Base-by-base conservation (phyloP, 1,140 invertebrate genomes). In the Brachionus plicatilis region DNA sequence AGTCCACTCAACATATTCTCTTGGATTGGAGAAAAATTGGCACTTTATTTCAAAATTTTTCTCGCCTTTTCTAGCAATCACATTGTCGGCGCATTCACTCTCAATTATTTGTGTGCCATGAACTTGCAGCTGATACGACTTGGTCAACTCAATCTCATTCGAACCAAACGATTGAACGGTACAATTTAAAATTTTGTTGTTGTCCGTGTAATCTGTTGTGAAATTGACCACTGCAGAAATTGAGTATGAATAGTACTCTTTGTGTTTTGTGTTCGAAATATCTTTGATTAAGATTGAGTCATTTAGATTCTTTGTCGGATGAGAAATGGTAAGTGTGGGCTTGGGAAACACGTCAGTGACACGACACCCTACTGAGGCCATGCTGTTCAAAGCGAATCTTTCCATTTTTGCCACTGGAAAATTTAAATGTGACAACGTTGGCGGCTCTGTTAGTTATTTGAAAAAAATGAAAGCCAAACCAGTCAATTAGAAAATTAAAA, bases 11-110 rank as follows among this genome's bases (percentile, higher is more conserved):
- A 72, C 17, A 17, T 43, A 20, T 41, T 41, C 37, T 72, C 37
- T 80, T 17, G 79, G 79, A 68, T 82, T 82, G 3, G 65, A 82
- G 65, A 82, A 82, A 68, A 82, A 82, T 47, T 20, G 5, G 20
- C 79, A 82, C 3, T 6, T 47, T 20, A 82, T 65, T 47, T 82
- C 29, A 68, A 65, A 60, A 68, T 82, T 56, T 68, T 66, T 45
- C 6, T 82, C 79, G 11, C 53, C 53, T 20, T 37, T 33, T 45
- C 17, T 68, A 17, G 79, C 53, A 3, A 82, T 24, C 7, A 65
- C n/a, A 45, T 29, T 43, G 17, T 65, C 53, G 5, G 24, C n/a
- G 33, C 79, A 82, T 5, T 8, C 24, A 11, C 53, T 20, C 5
- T 82, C 79, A 27, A 82, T 82, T 41, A 82, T 43, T 82, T 82